A percentile compares a stretch with the other conserved stretches of the same genome.
phyloP scores from a whole-genome alignment of 2,888 invertebrate species.

The Heterodera filipjevi region DNA sequence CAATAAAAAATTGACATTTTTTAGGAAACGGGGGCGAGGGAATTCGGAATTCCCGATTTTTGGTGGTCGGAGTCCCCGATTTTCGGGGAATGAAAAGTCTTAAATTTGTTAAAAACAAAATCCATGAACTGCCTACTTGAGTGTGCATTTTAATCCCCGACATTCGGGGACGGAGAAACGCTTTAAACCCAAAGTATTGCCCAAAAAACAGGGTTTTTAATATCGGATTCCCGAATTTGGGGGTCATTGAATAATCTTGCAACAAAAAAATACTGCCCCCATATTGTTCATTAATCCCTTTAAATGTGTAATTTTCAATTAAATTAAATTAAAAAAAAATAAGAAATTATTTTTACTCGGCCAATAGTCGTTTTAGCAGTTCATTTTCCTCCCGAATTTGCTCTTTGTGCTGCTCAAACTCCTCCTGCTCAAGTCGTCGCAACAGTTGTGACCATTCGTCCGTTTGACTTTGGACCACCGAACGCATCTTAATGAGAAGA shows the following conservation, averaged over 20 bases:
- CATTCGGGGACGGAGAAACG: no score
- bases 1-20: not conserved
- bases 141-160: no score
- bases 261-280: no score
- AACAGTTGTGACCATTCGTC: slow-evolving; percentile 90
- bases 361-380: slow-evolving; percentile 68
- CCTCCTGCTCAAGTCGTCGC: slow-evolving; percentile 77
- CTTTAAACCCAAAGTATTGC: no score
- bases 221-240: no score
- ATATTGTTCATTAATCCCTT: no score
- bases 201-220: no score
- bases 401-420: slow-evolving; percentile 76
- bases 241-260: no score
- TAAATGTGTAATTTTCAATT: not conserved
- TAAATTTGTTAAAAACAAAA: no score
- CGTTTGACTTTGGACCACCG: slow-evolving; percentile 86
- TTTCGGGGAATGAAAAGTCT: not conserved
- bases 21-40: not conserved
- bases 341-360: slow-evolving; percentile 14
- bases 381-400: slow-evolving; percentile 71
- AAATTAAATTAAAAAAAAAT: slow-evolving; percentile 3
- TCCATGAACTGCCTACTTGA: no score
- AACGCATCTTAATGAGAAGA: slow-evolving; percentile 65
- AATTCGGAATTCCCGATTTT: no score
- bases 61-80: no score